phyloP scores from a whole-genome alignment of 2,113 vertebrate species.

The Oceanites oceanicus region DNA sequence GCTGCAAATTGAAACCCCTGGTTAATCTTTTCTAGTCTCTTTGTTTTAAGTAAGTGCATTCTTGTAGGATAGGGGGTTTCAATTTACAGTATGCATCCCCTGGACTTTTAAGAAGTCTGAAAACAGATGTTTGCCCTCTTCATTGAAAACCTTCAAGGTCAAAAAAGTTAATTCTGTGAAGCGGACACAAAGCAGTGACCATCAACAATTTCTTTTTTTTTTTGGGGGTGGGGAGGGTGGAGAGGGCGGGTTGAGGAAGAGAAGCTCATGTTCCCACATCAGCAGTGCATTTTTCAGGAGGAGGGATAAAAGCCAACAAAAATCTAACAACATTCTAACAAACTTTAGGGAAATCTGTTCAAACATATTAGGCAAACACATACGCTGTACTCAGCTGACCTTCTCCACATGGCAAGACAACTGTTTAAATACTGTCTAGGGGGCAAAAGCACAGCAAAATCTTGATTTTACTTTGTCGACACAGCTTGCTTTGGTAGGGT shows the following conservation, averaged over 20 bases:
- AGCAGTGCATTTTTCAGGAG: neutral
- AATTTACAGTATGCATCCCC: neutral
- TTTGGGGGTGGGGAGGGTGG: neutral
- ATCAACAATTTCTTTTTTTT: neutral
- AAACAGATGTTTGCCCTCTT: neutral
- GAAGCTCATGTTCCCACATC: neutral
- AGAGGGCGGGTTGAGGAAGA: neutral
- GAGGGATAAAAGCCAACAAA: neutral
- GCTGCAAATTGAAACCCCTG: neutral
- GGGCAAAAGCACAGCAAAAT: neutral
- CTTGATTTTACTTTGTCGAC: neutral
- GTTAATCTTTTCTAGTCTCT: neutral
- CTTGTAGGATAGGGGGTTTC: neutral
- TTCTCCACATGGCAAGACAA: conserved; percentile 16
- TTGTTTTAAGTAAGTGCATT: neutral
- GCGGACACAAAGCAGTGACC: neutral
- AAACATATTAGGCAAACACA: neutral
- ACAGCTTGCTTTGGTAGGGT: neutral
- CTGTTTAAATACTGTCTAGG: neutral
- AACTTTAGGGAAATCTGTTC: neutral
- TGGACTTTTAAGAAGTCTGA: neutral
- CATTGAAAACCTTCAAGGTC: neutral
- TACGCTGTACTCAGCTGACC: conserved; percentile 3
- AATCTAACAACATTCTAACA: neutral
- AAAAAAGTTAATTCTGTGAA: neutral